Evolutionary conservation across 1,140 invertebrate genomes (phyloP).

Genomic region (Eupristina koningsbergeri): DNA sequence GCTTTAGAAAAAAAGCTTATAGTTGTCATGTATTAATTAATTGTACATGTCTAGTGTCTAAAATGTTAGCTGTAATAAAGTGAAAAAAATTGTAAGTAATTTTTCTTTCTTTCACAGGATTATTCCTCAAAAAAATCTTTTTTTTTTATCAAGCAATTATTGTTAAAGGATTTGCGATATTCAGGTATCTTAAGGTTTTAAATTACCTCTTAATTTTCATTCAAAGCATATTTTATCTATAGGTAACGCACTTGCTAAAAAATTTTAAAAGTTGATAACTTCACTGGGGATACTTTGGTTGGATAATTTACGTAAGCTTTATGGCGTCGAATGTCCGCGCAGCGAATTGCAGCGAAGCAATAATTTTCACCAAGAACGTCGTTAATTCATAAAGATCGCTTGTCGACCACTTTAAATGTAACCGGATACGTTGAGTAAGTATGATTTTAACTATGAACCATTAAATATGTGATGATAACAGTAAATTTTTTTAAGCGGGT

Average conservation of each 20-base stretch:
- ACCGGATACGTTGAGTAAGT: background rate
- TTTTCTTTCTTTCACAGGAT: background rate
- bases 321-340: background rate
- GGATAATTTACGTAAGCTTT: background rate
- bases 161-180: background rate
- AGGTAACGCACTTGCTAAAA: background rate
- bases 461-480: background rate
- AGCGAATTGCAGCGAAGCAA: background rate
- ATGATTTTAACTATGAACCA: background rate
- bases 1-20: background rate
- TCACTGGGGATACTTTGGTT: background rate
- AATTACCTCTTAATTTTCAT: background rate
- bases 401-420: background rate
- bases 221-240: constrained; percentile 1
- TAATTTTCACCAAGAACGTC: background rate
- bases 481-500: too few species aligned
- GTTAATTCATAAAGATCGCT: constrained; percentile 27
- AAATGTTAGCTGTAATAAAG: too few species aligned
- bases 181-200: background rate
- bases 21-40: background rate
- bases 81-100: too few species aligned
- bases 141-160: too few species aligned
- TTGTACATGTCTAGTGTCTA: too few species aligned
- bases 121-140: too few species aligned
- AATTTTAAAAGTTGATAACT: background rate